phyloP scores from a whole-genome alignment of 1,140 invertebrate genomes.

The Drosophila rhopaloa region DNA sequence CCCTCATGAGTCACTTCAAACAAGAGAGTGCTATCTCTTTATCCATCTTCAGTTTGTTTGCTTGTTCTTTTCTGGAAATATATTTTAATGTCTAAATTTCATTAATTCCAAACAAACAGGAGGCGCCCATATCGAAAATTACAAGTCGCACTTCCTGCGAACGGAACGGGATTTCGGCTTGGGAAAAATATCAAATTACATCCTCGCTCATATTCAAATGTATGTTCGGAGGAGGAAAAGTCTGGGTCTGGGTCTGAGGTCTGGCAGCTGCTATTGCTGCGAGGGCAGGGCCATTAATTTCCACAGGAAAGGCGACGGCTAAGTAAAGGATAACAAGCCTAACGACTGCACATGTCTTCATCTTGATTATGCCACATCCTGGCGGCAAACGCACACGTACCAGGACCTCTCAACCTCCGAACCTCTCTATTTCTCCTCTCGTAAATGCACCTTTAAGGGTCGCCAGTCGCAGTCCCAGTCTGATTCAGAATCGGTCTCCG shows the following conservation, averaged over 20 bases:
- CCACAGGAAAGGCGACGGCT: constrained; percentile 56
- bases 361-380: constrained; percentile 57
- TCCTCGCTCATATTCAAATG: constrained; percentile 66
- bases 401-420: constrained; percentile 42
- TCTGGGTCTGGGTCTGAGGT: constrained; percentile 10
- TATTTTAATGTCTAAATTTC: constrained; percentile 79
- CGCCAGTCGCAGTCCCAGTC: constrained; percentile 6
- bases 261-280: constrained; percentile 57
- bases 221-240: constrained; percentile 46
- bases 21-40: constrained; percentile 17
- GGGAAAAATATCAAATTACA: constrained; percentile 71
- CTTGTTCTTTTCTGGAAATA: constrained; percentile 49
- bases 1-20: constrained; percentile 70
- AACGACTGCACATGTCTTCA: constrained; percentile 75
- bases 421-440: constrained; percentile 3
- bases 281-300: constrained; percentile 62
- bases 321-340: constrained; percentile 77
- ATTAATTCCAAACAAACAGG: constrained; percentile 78
- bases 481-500: constrained; percentile 21
- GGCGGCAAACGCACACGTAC: constrained; percentile 48
- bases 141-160: constrained; percentile 59
- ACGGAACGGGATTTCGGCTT: constrained; percentile 27
- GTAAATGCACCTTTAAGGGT: constrained; percentile 56
- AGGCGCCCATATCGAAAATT: constrained; percentile 72
- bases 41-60: constrained; percentile 36